Base-by-base conservation (phyloP, 1,140 invertebrate species). In the Capitella teleta region DNA sequence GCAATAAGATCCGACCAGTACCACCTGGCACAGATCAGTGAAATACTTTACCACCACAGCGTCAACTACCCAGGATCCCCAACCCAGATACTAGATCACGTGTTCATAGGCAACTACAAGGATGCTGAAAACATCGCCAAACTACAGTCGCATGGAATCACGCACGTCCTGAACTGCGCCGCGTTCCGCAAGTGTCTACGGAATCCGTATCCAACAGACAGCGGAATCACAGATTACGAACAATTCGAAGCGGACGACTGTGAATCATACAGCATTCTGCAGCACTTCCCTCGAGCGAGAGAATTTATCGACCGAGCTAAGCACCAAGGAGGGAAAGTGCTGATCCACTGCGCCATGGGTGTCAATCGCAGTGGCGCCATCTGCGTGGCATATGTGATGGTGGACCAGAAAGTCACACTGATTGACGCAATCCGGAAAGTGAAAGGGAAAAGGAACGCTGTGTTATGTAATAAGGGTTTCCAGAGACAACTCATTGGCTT, bases 81-180 rank as follows among this genome's bases (percentile, higher is more conserved):
- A 19, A 49, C 52, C 16, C 34, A 44, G 14, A 23, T 53, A 5
- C 43, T 49, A n/a, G 52, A 53, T 25, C 43, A 47, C 26, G 36
- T 53, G 2, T 53, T 42, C 24, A 16, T 53, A 5, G 52, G 46
- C 32, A 38, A 19, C 4, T 46, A 53, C 32, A 23, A 48, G 14
- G 46, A 53, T 21, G 52, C 52, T 4, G 43, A 16, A 12, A 30
- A 53, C 24, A n/a, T 48, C 14, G 25, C 32, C 10, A 19, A 32
- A 10, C 28, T 53, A 5, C 26, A 49, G 30, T 36, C 24, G 5
- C 18, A 49, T 30, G 52, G 52, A 3, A 53, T 53, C 28, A 53
- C 52, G 14, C 52, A 53, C 18, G 37, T 53, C 18, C 36, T 53
- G 6, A 53, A 53, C 38, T 53, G 52, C 28, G 52, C 52, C 32